Evolutionary conservation across 1,140 invertebrate species (phyloP).

Genomic region (Euwallacea fornicatus): DNA sequence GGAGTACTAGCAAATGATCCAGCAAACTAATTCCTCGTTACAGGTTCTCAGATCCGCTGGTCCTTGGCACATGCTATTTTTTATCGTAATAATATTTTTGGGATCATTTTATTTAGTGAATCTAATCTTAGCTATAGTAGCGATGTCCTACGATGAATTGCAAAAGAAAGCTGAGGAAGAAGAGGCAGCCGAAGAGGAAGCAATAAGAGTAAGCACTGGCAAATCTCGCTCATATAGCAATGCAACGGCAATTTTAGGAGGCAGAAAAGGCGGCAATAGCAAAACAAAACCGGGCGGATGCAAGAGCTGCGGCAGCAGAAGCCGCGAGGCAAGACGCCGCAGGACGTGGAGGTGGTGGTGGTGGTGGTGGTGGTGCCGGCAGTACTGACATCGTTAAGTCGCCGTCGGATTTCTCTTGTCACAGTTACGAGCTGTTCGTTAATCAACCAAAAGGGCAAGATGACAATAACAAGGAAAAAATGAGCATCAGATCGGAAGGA

Average conservation of each 20-base stretch:
- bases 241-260: constrained; percentile 60
- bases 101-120: constrained; percentile 99
- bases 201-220: constrained; percentile 68
- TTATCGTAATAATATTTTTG: constrained; percentile 97
- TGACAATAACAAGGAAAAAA: constrained; percentile 86
- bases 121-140: constrained; percentile 98
- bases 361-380: constrained; percentile 63
- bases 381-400: constrained; percentile 69
- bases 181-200: constrained; percentile 89
- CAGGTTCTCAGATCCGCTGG: constrained; percentile 90
- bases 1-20: constrained; percentile 42
- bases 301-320: constrained; percentile 63
- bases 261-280: constrained; percentile 78
- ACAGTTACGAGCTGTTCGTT: constrained; percentile 87
- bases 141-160: constrained; percentile 98
- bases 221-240: no score
- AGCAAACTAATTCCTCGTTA: constrained; percentile 12
- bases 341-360: constrained; percentile 63
- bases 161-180: constrained; percentile 98
- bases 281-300: constrained; percentile 71
- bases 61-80: constrained; percentile 96
- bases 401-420: constrained; percentile 84
- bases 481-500: constrained; percentile 84
- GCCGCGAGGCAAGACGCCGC: constrained; percentile 60
- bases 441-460: constrained; percentile 82